These are phyloP conservation scores for Brienomyrus brachyistius DNA, from an alignment of 2,113 vertebrate genomes.

Conservation along the genomic window DNA sequence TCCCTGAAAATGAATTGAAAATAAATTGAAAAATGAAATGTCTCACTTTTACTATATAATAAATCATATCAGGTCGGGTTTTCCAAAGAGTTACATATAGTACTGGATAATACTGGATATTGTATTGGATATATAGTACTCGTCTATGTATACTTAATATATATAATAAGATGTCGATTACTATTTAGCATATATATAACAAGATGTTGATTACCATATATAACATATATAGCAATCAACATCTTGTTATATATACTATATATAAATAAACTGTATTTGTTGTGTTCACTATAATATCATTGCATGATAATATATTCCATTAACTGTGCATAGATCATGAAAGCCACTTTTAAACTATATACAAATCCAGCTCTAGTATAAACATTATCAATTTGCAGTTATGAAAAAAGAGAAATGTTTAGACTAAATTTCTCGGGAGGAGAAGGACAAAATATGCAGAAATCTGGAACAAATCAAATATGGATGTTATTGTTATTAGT, in stretches of 20 bases:
- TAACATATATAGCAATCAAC: not conserved
- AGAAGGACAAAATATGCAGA: slow-evolving; percentile 58
- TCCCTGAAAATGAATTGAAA: slow-evolving; percentile 1
- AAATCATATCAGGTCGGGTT: not conserved
- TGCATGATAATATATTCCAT: slow-evolving; percentile 24
- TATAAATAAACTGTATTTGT: not conserved
- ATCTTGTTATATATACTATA: not conserved
- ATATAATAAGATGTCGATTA: not conserved
- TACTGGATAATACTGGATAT: not conserved
- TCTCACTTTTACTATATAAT: not conserved
- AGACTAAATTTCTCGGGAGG: slow-evolving; percentile 50
- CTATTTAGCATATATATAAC: not conserved
- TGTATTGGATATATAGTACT: not conserved
- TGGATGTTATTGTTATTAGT: slow-evolving; percentile 52
- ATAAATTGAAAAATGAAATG: slow-evolving; percentile 11
- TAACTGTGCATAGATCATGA: slow-evolving; percentile 35
- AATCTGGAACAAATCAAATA: slow-evolving; percentile 56
- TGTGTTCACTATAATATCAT: not conserved
- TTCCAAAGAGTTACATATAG: not conserved
- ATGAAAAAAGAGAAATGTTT: slow-evolving; percentile 43
- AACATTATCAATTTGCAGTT: slow-evolving; percentile 34
- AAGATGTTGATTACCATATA: not conserved
- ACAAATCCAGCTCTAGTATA: slow-evolving; percentile 40
- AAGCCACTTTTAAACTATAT: slow-evolving; percentile 33
- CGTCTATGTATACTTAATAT: not conserved